Base-by-base conservation (phyloP, 2,888 invertebrate genomes). In the Tetragnatha montana region DNA sequence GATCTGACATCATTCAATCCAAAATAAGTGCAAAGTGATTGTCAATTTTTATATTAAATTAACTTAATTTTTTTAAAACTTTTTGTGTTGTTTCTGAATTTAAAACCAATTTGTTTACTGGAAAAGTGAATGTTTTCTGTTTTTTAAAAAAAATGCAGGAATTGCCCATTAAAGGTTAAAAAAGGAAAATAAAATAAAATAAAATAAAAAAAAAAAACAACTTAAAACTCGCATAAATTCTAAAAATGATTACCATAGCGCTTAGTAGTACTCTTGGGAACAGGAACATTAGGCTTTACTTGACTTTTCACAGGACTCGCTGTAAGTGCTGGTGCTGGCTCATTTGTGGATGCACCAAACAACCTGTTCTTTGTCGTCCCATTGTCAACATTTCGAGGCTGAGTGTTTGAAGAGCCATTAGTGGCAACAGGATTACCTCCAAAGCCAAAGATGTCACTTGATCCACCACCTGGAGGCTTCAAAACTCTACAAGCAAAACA, bases 381-480 rank as follows among this genome's bases (percentile, higher is more conserved):
- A 19, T 68, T n/a, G 8, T 60, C 68, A 1, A 51, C 10, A 10
- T 14, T 35, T 22, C 47, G 21, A 60, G 19, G 22, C 68, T 51
- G 49, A 6, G 73, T 69, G 14, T 68, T 89, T 73, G n/a, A 50
- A 51, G 14, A 21, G 22, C 19, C 74, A 79, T 73, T 83, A 8
- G 80, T 19, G 7, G 51, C 17, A 68, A 17, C 21, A 0, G 19
- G 69, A 0, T n/a, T 14, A 51, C n/a, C n/a, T 51, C 75, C 79
- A 4, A 68, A 10, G 8, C 89, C 86, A 82, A 90, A 90, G 10
- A 90, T 90, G 51, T 90, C 90, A 79, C 90, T 90, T 14, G 90
- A 90, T 14, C 90, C 90, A 73, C 90, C 90, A 87, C 90, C 90
- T 10, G 90, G 90, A 79, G 90, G 90, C n/a, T 87, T 90, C 35